phyloP scores from a whole-genome alignment of 64 coral and sea anemone genomes.

The Pocillopora verrucosa region DNA sequence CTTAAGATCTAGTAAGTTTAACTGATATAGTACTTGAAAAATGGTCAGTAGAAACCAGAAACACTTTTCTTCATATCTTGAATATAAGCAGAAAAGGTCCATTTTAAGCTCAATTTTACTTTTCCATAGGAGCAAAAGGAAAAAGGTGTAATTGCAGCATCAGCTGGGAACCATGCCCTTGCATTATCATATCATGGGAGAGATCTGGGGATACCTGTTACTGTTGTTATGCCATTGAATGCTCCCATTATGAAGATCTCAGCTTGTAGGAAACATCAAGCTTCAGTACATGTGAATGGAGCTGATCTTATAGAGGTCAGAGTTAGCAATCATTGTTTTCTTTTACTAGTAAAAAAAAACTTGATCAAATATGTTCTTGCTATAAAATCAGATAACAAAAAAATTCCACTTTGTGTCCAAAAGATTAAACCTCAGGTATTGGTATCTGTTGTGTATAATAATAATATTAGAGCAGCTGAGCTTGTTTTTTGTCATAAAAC shows the following conservation, averaged over 20 bases:
- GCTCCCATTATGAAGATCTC: constrained; percentile 72
- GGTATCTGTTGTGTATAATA: too few relatives aligned
- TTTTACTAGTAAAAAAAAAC: not conserved
- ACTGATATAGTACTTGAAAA: too few relatives aligned
- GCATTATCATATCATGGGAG: constrained; percentile 71
- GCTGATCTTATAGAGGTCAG: constrained; percentile 72
- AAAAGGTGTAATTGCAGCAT: constrained; percentile 77
- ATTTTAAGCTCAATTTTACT: not conserved
- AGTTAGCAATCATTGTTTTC: not conserved
- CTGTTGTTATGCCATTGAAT: constrained; percentile 73
- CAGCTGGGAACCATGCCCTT: constrained; percentile 70
- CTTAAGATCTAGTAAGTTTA: too few relatives aligned
- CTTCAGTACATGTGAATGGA: constrained; percentile 65
- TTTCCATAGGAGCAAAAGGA: constrained; percentile 54
- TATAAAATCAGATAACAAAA: too few relatives aligned
- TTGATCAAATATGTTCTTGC: too few relatives aligned
- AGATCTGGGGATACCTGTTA: constrained; percentile 66
- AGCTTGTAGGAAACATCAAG: constrained; percentile 58
- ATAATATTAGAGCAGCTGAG: too few relatives aligned
- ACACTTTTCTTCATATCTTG: too few relatives aligned
- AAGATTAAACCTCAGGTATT: too few relatives aligned
- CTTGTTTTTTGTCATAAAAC: too few relatives aligned
- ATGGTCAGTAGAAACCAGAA: too few relatives aligned
- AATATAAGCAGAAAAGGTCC: too few relatives aligned
- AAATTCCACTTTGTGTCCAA: too few relatives aligned